Conservation (phyloP, 2,113 vertebrate species). For the Varanus komodoensis region DNA sequence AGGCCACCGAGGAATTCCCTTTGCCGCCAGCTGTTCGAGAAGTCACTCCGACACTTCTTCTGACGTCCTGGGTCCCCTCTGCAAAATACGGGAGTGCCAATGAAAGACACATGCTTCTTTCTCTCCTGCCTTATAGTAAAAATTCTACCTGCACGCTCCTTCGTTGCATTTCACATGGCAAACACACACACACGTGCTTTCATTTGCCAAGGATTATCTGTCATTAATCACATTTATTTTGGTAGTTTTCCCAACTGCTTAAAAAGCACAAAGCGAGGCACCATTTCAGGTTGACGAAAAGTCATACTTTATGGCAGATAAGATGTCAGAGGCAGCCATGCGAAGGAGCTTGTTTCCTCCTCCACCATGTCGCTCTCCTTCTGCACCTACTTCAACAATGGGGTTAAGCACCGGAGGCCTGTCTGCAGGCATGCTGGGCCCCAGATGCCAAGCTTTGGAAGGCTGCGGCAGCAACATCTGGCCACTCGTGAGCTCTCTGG, state of each 20-base stretch:
- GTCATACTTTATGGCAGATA: background rate
- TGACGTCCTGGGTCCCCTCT: conserved; percentile 1
- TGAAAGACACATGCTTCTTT: background rate
- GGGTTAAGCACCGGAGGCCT: conserved; percentile 41
- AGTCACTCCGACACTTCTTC: background rate
- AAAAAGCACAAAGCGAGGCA: background rate
- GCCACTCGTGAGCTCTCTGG: conserved; percentile 62
- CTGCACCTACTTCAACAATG: conserved; percentile 43
- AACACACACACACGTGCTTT: background rate
- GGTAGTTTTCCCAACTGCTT: conserved; percentile 32
- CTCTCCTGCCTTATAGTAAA: background rate
- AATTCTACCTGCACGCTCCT: background rate
- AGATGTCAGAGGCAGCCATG: conserved; percentile 37
- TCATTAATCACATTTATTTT: background rate
- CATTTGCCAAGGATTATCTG: background rate
- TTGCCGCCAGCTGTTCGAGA: background rate
- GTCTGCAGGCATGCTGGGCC: conserved; percentile 62
- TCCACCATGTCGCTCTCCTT: conserved; percentile 9
- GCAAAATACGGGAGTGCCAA: background rate
- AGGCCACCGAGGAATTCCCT: background rate
- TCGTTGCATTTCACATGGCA: background rate
- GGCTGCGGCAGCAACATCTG: conserved; percentile 79
- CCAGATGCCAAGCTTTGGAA: conserved; percentile 78
- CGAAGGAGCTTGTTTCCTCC: conserved; percentile 32
- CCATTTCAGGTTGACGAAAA: background rate